Evolutionary conservation across 2,888 invertebrate genomes (phyloP), one percentile per base, ranked within the genome.

Genomic region (Oscheius onirici): DNA sequence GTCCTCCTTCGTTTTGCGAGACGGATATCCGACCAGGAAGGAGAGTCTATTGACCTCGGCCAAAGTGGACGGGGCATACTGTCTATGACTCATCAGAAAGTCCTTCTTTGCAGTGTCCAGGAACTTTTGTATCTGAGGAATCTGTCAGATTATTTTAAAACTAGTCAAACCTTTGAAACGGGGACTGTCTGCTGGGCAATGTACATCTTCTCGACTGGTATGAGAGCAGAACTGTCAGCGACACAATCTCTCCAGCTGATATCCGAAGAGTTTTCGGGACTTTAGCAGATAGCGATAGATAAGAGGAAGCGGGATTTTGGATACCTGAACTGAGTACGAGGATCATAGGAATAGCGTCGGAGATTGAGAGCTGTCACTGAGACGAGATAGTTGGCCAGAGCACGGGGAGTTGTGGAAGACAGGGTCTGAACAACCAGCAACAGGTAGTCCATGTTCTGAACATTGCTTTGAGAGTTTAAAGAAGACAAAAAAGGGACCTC

Each of bases 171-270:
- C 52, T 66, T 66, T 8, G 41, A 34, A 11, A 52, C 51, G n/a
- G 63, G 63, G 1, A 46, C 26, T 22, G 17, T 68, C 49, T 57
- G 55, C 44, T 68, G 57, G n/a, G 68, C 69, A 6, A 79, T 74
- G 26, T 76, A 77, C 70, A 77, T 69, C 51, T 76, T 77, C 15
- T 68, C 69, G 8, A 70, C 73, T 13, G 75, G 71, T 20, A 73
- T 69, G 3, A 79, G 55, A 1, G 13, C n/a, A 15, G 77, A 70
- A 3, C 77, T 61, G 24, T 79, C 76, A 15, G 72, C 71, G 13
- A 79, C 77, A 63, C 79, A 79, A 44, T 79, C 79, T 11, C 77
- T 57, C 79, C 79, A 79, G 20, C 78, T 77, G 43, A 70, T 52
- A 41, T n/a, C 46, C 1, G 22, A 17, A 24, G 22, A 26, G 58